Base-by-base conservation (phyloP, 2,888 invertebrate genomes). In the Troides oblongomaculatus region DNA sequence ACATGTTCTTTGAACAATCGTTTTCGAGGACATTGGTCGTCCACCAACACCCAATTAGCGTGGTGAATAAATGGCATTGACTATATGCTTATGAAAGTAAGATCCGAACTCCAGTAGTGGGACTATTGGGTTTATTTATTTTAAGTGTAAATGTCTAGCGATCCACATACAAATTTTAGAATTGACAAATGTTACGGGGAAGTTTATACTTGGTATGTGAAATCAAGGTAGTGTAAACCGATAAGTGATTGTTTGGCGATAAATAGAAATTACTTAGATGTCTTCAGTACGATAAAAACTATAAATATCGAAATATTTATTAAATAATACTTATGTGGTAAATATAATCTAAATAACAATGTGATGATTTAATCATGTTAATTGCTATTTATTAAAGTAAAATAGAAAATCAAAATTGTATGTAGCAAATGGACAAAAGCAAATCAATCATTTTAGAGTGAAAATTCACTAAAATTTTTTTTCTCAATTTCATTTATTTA, bases 201-300 rank as follows among this genome's bases (percentile, higher is more conserved):
- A 68, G 58, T 58, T 58, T 43, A 61, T n/a, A 57, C 46, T 53
- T 63, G 23, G 66, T 58, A 62, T 59, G 46, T 70, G 18, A 68
- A 69, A 71, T 72, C 72, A 71, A 71, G 64, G 66, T 64, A 64
- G 62, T 58, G 36, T 60, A 60, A 62, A 56, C 64, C 58, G 69
- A 73, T 72, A 73, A 72, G 69, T 66, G 62, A 64, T 64, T 56
- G 66, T 72, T 56, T 63, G 68, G 61, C 66, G 74, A 75, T 75
- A 75, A 72, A 71, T 67, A 59, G 23, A 56, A 61, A 66, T 70
- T 69, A 62, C 21, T 25, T 4, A 63, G 58, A 62, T 25, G 63
- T 59, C 21, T 50, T 50, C 12, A 59, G 39, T 53, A 63, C 50
- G 58, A 62, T 58, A 21, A 21, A 21, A 21, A 21, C 21, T 58